Conservation (phyloP, 2,797 vertebrate genomes). For the Myotis myotis region DNA sequence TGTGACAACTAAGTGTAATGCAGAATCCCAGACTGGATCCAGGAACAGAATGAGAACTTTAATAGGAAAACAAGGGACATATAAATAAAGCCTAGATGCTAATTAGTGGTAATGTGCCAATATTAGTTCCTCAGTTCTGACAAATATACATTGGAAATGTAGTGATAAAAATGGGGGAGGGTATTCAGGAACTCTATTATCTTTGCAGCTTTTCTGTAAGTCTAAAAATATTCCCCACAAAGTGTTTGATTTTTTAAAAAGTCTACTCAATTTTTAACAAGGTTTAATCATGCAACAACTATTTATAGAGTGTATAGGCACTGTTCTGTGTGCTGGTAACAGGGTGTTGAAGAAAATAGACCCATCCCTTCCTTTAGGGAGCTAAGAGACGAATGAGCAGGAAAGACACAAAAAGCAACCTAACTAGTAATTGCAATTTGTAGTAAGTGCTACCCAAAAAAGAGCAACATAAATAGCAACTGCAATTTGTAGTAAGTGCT, state of each 20-base stretch:
- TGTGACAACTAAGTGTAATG: background rate
- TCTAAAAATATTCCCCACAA: slow-evolving; percentile 18
- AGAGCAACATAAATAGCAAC: background rate
- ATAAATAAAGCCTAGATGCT: background rate
- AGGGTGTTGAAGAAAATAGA: background rate
- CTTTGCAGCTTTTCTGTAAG: background rate
- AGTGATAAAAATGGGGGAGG: background rate
- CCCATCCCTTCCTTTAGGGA: background rate
- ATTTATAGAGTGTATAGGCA: background rate
- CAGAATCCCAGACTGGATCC: background rate
- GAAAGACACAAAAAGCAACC: background rate
- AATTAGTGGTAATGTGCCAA: background rate
- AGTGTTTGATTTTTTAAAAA: background rate
- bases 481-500: background rate
- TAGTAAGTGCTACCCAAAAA: background rate
- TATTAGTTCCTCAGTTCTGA: slow-evolving; percentile 6
- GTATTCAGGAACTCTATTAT: background rate
- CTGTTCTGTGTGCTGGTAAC: background rate
- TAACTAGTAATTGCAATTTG: background rate
- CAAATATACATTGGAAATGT: background rate
- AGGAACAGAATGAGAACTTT: slow-evolving; percentile 14
- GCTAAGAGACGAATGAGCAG: background rate
- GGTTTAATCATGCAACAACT: background rate
- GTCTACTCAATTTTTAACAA: slow-evolving; percentile 22
- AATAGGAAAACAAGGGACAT: background rate